Conservation (phyloP, 1,140 invertebrate genomes). For the Solenopsis fugax region DNA sequence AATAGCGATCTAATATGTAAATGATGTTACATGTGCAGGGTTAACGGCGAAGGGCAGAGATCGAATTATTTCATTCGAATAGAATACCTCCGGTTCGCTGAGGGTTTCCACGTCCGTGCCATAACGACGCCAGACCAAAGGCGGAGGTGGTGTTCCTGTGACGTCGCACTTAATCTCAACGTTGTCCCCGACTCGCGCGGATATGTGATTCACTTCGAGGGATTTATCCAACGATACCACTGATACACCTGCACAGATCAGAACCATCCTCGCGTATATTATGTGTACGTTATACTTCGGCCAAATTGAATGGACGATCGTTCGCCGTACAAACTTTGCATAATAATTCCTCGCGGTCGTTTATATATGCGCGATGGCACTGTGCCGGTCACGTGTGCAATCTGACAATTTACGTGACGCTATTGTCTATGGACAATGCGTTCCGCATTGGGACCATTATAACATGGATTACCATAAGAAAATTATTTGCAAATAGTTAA, state of each 20-base stretch:
- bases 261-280: conserved; percentile 3
- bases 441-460: conserved; percentile 34
- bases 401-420: conserved; percentile 61
- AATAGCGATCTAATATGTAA: not conserved
- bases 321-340: conserved; percentile 53
- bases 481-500: conserved; percentile 35
- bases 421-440: conserved; percentile 58
- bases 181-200: conserved; percentile 91
- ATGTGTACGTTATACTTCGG: conserved; percentile 12
- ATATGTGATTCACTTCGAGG: conserved; percentile 90
- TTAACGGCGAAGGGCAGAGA: not conserved
- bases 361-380: conserved; percentile 58
- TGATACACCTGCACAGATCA: conserved; percentile 88
- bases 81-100: conserved; percentile 88
- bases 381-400: conserved; percentile 33
- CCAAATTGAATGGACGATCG: conserved; percentile 52
- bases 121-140: conserved; percentile 92
- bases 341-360: conserved; percentile 58
- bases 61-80: conserved; percentile 61
- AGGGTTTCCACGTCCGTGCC: conserved; percentile 89
- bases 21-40: not conserved
- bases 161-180: conserved; percentile 94
- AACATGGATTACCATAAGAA: conserved; percentile 48
- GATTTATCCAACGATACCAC: conserved; percentile 92
- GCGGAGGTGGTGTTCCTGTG: conserved; percentile 90